Conservation (phyloP, 30 jellyfish, hydroid and myxozoan species). For the Morbakka virulenta region DNA sequence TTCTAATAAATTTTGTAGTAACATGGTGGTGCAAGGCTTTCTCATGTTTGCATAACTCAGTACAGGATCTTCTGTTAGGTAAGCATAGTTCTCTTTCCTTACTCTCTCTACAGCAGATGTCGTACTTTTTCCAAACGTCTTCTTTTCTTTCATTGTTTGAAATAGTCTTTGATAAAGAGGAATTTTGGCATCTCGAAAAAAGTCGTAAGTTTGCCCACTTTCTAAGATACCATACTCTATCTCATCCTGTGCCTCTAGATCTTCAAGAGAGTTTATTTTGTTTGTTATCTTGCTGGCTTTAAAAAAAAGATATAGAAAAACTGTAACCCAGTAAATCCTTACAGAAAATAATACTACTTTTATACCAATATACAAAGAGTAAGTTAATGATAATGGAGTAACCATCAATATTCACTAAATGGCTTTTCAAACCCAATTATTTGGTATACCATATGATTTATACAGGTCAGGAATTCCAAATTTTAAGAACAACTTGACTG, state of each 20-base stretch:
- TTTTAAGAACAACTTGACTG: too few relatives aligned
- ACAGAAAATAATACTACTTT: too few relatives aligned
- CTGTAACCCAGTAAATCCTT: too few relatives aligned
- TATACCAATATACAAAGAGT: too few relatives aligned
- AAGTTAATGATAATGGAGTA: too few relatives aligned
- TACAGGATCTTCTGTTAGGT: conserved; percentile 79
- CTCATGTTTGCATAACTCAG: conserved; percentile 59
- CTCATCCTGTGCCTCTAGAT: conserved; percentile 67
- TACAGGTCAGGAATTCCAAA: too few relatives aligned
- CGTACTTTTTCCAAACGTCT: conserved; percentile 57
- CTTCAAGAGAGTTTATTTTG: conserved; percentile 67
- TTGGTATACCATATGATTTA: too few relatives aligned
- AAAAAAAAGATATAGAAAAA: neutral
- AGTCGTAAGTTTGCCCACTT: conserved; percentile 79
- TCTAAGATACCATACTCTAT: conserved; percentile 74
- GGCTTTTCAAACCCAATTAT: too few relatives aligned
- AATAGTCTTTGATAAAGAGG: conserved; percentile 73
- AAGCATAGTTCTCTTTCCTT: conserved; percentile 70
- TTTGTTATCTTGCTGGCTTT: conserved; percentile 58
- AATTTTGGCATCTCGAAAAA: conserved; percentile 65
- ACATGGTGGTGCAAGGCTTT: conserved; percentile 75
- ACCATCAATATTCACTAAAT: too few relatives aligned
- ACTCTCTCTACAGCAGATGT: conserved; percentile 51
- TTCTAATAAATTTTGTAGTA: conserved; percentile 72
- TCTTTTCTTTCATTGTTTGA: conserved; percentile 51